Evolutionary conservation across 2,113 vertebrate species (phyloP).

Genomic region (Eretmochelys imbricata): DNA sequence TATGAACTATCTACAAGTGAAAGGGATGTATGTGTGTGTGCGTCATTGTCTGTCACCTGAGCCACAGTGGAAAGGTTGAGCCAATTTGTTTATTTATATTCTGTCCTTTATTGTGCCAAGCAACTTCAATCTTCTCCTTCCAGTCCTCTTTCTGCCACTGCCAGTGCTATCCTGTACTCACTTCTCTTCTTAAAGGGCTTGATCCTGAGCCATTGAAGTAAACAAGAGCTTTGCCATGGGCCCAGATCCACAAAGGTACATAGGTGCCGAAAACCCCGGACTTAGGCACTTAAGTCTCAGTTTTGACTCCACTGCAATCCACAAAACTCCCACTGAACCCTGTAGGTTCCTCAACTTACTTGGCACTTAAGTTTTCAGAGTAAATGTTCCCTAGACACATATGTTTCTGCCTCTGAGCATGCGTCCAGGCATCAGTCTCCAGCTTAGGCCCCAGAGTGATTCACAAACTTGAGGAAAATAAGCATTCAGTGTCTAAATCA

Average conservation of each 20-base stretch:
- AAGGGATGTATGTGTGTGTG: neutral
- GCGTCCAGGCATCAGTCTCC: too few species aligned
- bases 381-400: too few species aligned
- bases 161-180: neutral
- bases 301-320: neutral
- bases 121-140: neutral
- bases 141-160: neutral
- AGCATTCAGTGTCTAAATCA: too few species aligned
- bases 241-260: neutral
- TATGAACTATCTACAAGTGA: neutral
- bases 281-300: neutral
- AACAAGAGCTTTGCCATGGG: neutral
- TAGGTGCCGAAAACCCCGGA: neutral
- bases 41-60: neutral
- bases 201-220: neutral
- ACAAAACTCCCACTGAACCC: too few species aligned
- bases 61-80: neutral
- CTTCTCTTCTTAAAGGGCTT: neutral
- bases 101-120: neutral
- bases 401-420: too few species aligned
- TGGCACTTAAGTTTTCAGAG: too few species aligned
- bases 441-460: too few species aligned
- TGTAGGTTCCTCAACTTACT: too few species aligned
- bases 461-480: too few species aligned
- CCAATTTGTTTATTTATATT: neutral